These are phyloP conservation scores for Lophotis ruficrista DNA, from an alignment of 2,113 vertebrate genomes.

Conservation along the genomic window DNA sequence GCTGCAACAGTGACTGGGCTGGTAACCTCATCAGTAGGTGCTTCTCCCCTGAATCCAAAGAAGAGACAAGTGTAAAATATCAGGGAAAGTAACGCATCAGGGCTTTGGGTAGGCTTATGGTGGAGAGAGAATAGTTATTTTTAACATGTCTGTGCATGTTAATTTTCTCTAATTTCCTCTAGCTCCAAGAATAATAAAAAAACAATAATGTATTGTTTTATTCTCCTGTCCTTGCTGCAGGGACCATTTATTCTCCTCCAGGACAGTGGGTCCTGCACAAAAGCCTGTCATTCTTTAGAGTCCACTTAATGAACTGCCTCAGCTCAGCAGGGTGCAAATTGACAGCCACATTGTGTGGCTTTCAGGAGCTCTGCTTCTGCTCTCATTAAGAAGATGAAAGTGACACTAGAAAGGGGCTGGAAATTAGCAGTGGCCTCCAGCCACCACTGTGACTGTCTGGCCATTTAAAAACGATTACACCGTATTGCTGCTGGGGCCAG, in stretches of 20 bases:
- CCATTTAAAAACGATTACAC: constrained; percentile 8
- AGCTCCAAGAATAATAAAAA: neutral
- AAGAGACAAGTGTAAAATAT: neutral
- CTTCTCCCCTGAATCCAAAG: neutral
- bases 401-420: neutral
- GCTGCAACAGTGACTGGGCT: neutral
- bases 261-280: constrained; percentile 16
- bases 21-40: neutral
- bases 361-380: neutral
- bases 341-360: neutral
- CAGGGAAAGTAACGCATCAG: neutral
- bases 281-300: constrained; percentile 39
- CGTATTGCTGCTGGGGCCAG: neutral
- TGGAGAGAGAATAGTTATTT: neutral
- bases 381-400: constrained; percentile 52
- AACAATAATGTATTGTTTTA: neutral
- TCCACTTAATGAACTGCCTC: constrained; percentile 19
- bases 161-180: neutral
- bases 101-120: neutral
- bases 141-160: neutral
- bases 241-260: constrained; percentile 11
- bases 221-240: constrained; percentile 18
- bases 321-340: constrained; percentile 6
- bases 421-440: constrained; percentile 43
- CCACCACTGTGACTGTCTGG: constrained; percentile 22